Evolutionary conservation across 2,113 vertebrate species (phyloP).

Genomic region (Lycaon pictus): DNA sequence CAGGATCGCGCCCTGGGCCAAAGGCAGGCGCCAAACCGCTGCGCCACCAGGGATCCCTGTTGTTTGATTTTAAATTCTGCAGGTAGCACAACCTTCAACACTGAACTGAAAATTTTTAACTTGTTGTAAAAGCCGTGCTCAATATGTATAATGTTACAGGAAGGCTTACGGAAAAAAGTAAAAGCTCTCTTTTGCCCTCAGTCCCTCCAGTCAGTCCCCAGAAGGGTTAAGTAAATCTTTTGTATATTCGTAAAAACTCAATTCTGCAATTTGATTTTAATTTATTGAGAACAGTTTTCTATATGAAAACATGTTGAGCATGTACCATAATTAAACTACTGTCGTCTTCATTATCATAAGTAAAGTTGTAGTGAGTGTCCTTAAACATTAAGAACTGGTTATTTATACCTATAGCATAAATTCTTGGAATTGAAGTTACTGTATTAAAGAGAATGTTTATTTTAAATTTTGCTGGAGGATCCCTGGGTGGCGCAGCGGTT

Average conservation of each 20-base stretch:
- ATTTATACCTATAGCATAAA: slow-evolving; percentile 6
- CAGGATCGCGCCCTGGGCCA: too few species aligned
- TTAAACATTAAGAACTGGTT: slow-evolving; percentile 16
- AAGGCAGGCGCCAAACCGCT: too few species aligned
- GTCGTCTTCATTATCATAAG: background rate
- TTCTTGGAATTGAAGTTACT: slow-evolving; percentile 37
- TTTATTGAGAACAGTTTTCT: slow-evolving; percentile 13
- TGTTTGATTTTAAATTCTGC: background rate
- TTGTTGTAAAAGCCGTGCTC: background rate
- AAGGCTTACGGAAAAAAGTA: background rate
- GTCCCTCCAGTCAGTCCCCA: background rate
- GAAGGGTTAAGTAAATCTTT: background rate
- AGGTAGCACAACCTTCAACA: background rate
- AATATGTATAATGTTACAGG: background rate
- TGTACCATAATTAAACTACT: background rate
- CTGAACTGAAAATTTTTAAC: background rate
- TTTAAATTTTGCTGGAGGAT: slow-evolving; percentile 27
- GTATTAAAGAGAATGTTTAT: slow-evolving; percentile 18
- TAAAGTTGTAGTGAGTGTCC: background rate
- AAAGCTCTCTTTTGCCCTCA: background rate
- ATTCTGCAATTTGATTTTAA: background rate
- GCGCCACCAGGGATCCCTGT: too few species aligned
- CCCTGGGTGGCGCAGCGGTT: too few species aligned
- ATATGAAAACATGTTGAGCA: background rate
- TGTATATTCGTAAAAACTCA: background rate